Base-by-base conservation (phyloP, 2,888 invertebrate genomes). In the Lepas anatifera region DNA sequence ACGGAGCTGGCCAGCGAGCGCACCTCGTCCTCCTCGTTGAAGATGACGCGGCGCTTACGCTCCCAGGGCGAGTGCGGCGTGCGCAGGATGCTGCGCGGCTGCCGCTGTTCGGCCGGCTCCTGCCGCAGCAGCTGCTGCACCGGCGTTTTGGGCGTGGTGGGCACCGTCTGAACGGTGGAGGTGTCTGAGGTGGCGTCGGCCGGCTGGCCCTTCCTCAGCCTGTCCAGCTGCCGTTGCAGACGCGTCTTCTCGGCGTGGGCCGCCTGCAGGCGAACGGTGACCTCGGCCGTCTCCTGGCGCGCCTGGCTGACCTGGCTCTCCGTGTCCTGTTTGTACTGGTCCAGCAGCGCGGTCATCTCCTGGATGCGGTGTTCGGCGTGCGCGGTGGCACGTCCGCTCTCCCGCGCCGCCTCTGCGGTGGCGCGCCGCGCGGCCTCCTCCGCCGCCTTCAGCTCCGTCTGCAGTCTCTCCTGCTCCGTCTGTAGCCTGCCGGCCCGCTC, bases 1-100 rank as follows among this genome's bases (percentile, higher is more conserved):
- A 39, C 35, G 3, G 64, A 64, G 25, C 64, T 64, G 39, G 39
- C n/a, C 37, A 64, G 64, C n/a, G 64, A 64, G 39, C 37, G 37
- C 37, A 39, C 37, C 39, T 64, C 64, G 64, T 64, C 64, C 39
- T 64, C 64, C 37, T 64, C 64, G 11, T 37, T 64, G 64, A 64
- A 64, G 37, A 39, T 35, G 11, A 64, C 64, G 1, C 64, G 64
- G 25, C 64, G n/a, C 13, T 64, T 64, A 8, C 64, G n/a, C 13
- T 25, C 16, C 64, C 64, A 64, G 37, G 64, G 64, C n/a, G 64
- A 64, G 39, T 39, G 64, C 39, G 64, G 39, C 25, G 64, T 16
- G 39, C 64, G 64, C 64, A 64, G 64, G 25, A 64, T 64, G 39
- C 64, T 64, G 39, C 64, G 64, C 3, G 64, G 27, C 39, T 37